Percentiles rank a stretch among this genome's conserved stretches.
phyloP scores from a whole-genome alignment of 2,888 invertebrate species.

The Hemithea aestivaria region DNA sequence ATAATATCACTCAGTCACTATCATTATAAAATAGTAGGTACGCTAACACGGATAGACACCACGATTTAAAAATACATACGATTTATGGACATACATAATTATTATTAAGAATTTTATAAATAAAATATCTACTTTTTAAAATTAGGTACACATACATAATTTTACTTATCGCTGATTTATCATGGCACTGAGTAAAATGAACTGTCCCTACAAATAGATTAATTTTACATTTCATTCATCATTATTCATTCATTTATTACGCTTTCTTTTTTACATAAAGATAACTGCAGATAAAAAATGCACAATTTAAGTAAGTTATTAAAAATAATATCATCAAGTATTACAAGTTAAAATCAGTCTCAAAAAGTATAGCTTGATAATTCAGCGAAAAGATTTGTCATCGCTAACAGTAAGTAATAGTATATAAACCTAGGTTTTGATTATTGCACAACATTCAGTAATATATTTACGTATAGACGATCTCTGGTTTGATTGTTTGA shows the following conservation, averaged over 20 bases:
- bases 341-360: slow-evolving; percentile 49
- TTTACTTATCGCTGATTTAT: slow-evolving; percentile 60
- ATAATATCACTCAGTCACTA: slow-evolving; percentile 73
- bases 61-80: slow-evolving; percentile 73
- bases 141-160: slow-evolving; percentile 45
- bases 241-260: no score
- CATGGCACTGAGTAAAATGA: slow-evolving; percentile 18
- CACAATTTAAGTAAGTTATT: no score
- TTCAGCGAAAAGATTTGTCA: slow-evolving; percentile 55
- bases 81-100: slow-evolving; percentile 66
- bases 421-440: slow-evolving; percentile 54
- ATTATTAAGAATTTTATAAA: slow-evolving; percentile 14
- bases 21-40: slow-evolving; percentile 64
- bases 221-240: no score
- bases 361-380: slow-evolving; percentile 47
- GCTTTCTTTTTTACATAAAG: no score
- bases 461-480: slow-evolving; percentile 71
- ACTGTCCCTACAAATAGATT: slow-evolving; percentile 1
- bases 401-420: slow-evolving; percentile 40
- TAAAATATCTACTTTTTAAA: slow-evolving; percentile 58
- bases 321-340: no score
- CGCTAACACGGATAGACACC: slow-evolving; percentile 77
- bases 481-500: slow-evolving; percentile 36
- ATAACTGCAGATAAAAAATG: no score
- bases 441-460: slow-evolving; percentile 69